A percentile compares a stretch with the other conserved stretches of the same genome.
These are phyloP conservation scores for Saccopteryx bilineata DNA, from an alignment of 2,113 vertebrate species.

Conservation along the genomic window DNA sequence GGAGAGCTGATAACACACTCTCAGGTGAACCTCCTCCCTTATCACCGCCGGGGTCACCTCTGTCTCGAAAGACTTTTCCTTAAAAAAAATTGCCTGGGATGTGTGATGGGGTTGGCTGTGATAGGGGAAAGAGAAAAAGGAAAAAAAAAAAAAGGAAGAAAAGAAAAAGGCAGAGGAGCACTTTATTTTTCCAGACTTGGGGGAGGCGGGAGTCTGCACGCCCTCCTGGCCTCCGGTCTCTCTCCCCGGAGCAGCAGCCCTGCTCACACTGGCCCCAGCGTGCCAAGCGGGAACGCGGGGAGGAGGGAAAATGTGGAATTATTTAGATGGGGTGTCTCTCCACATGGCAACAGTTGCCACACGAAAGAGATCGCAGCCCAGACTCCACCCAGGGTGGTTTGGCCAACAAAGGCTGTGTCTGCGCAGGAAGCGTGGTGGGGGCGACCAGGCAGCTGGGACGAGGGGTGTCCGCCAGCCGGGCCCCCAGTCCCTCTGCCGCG, in stretches of 20 bases:
- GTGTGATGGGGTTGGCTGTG: slow-evolving; percentile 79
- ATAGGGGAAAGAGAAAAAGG: slow-evolving; percentile 8
- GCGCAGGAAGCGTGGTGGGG: slow-evolving; percentile 78
- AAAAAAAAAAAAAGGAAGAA: background rate
- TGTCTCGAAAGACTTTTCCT: slow-evolving; percentile 89
- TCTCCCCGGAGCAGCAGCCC: background rate
- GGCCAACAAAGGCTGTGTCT: slow-evolving; percentile 83
- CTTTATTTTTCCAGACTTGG: background rate
- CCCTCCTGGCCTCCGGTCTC: fast-evolving
- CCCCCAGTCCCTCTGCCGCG: background rate
- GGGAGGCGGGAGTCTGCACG: background rate
- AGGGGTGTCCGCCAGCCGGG: fast-evolving
- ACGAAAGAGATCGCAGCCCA: slow-evolving; percentile 44
- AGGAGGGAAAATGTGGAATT: background rate
- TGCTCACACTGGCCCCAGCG: background rate
- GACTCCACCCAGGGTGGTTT: slow-evolving; percentile 81
- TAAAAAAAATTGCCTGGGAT: slow-evolving; percentile 85
- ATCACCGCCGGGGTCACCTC: slow-evolving; percentile 89
- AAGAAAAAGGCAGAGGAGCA: background rate
- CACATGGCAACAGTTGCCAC: slow-evolving; percentile 39
- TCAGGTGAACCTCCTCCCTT: slow-evolving; percentile 88
- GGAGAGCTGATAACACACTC: slow-evolving; percentile 89
- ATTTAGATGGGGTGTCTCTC: slow-evolving; percentile 61
- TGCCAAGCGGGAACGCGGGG: background rate
- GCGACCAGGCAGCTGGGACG: fast-evolving